These are phyloP conservation scores for Ictidomys tridecemlineatus DNA, from an alignment of 2,113 vertebrate genomes.

Conservation along the genomic window DNA sequence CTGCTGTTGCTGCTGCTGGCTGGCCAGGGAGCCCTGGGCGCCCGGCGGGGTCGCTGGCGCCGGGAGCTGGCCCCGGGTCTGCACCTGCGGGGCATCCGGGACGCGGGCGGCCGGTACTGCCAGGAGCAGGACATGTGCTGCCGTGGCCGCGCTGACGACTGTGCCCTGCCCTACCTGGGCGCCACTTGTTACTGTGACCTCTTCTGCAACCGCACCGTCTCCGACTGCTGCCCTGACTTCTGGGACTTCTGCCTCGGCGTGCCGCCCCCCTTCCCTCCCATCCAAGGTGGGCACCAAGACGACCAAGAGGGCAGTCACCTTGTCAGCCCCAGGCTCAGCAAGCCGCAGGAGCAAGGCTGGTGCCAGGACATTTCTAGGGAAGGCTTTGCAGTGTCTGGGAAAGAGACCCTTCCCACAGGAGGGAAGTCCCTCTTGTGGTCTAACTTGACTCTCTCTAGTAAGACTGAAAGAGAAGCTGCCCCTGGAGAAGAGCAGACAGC, in stretches of 20 bases:
- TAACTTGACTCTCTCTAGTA: background rate
- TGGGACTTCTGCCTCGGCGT: constrained; percentile 96
- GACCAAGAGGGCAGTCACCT: background rate
- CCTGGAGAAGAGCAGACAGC: background rate
- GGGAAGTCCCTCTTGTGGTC: background rate
- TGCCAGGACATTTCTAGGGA: background rate
- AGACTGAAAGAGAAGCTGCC: background rate
- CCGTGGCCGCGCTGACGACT: constrained; percentile 92
- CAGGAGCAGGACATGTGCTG: constrained; percentile 93
- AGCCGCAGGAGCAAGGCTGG: background rate
- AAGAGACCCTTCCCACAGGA: background rate
- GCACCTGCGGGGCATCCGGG: constrained; percentile 93
- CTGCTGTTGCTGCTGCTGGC: constrained; percentile 86
- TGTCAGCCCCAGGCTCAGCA: background rate
- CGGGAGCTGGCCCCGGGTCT: constrained; percentile 91
- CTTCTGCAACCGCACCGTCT: constrained; percentile 98
- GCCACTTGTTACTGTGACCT: constrained; percentile 98
- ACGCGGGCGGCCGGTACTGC: constrained; percentile 94
- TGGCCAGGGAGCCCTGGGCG: constrained; percentile 79
- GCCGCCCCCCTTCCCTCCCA: constrained; percentile 88
- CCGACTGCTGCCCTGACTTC: constrained; percentile 99
- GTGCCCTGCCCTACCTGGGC: constrained; percentile 95
- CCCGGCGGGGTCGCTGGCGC: constrained; percentile 78
- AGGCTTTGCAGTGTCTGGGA: background rate
- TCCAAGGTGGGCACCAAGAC: constrained; percentile 70